phyloP scores from a whole-genome alignment of 37 sponge, comb jelly and placozoan species.

The Halichondria panicea region DNA sequence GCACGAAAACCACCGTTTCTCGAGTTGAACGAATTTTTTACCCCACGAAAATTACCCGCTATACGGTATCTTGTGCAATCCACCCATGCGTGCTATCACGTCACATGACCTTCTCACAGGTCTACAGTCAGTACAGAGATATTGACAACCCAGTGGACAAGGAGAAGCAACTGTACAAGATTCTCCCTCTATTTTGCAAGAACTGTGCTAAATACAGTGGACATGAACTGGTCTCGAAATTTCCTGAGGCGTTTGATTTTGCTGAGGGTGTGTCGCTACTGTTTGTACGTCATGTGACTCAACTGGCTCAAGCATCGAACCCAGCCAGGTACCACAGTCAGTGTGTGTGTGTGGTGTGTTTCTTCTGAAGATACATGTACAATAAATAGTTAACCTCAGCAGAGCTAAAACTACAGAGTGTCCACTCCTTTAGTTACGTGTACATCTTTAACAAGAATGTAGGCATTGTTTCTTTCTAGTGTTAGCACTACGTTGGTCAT shows the following conservation, averaged over 20 bases:
- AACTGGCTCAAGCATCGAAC: constrained; percentile 40
- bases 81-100: too few relatives aligned
- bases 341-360: background rate
- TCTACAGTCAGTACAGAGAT: constrained; percentile 19
- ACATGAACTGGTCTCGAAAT: constrained; percentile 42
- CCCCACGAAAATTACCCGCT: too few relatives aligned
- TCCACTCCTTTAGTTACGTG: too few relatives aligned
- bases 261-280: constrained; percentile 47
- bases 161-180: constrained; percentile 56
- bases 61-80: too few relatives aligned
- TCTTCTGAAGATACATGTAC: background rate
- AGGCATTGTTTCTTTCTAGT: too few relatives aligned
- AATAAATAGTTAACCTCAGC: too few relatives aligned
- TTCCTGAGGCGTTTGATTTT: constrained; percentile 69
- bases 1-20: too few relatives aligned
- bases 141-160: constrained; percentile 32
- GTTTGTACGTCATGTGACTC: constrained; percentile 52
- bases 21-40: too few relatives aligned
- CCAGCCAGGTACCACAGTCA: constrained; percentile 5
- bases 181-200: constrained; percentile 81
- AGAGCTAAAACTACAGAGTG: too few relatives aligned
- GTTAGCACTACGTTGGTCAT: too few relatives aligned
- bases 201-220: constrained; percentile 39
- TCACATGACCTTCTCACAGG: too few relatives aligned
- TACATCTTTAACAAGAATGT: too few relatives aligned